These are phyloP conservation scores for Columbina picui DNA, from an alignment of 2,113 vertebrate genomes.

Conservation along the genomic window DNA sequence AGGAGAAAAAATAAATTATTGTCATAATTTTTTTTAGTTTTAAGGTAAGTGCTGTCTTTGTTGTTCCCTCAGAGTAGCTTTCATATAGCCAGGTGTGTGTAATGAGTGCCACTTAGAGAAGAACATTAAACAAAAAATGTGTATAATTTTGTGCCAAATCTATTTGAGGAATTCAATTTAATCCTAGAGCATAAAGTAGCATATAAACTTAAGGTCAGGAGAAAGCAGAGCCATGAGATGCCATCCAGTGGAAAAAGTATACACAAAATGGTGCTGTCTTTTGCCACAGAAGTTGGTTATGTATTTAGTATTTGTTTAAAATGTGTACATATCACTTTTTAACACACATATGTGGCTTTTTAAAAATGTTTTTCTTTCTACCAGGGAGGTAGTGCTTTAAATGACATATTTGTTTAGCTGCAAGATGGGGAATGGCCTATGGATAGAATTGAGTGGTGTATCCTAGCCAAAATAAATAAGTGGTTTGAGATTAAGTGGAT, in stretches of 20 bases:
- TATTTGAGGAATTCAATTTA: background rate
- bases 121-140: background rate
- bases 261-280: background rate
- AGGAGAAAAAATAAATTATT: accelerated
- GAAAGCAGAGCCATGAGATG: background rate
- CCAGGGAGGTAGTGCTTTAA: background rate
- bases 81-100: background rate
- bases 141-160: background rate
- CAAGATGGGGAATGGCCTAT: background rate
- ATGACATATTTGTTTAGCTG: background rate
- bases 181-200: background rate
- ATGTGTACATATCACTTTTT: accelerated
- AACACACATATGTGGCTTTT: too few species aligned
- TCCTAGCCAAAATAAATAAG: background rate
- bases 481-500: background rate
- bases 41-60: background rate
- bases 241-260: accelerated
- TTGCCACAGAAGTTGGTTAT: background rate
- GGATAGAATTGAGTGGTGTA: background rate
- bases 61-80: background rate
- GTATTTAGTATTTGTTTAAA: background rate
- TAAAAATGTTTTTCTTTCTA: background rate
- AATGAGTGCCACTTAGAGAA: background rate
- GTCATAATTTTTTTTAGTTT: background rate
- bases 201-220: background rate